A percentile compares a stretch with the other conserved stretches of the same genome.
Conservation (phyloP, 64 coral and sea anemone species). For the Montipora foliosa region DNA sequence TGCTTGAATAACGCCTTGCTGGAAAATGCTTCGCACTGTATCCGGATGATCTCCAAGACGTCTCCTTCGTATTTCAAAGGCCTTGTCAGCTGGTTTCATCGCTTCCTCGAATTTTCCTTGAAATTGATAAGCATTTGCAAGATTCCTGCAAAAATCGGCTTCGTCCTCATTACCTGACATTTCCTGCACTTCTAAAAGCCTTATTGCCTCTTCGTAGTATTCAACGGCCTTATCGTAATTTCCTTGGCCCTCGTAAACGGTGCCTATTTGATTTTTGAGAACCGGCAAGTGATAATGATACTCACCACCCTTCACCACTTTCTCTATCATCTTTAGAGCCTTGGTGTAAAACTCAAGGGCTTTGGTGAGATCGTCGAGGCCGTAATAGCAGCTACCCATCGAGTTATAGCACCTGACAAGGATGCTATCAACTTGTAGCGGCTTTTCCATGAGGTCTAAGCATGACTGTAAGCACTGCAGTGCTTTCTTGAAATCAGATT, state of each 20-base stretch:
- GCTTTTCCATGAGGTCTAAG: no score
- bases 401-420: constrained; percentile 40
- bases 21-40: constrained; percentile 45
- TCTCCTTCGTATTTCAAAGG: not conserved
- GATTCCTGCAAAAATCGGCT: constrained; percentile 6
- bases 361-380: not conserved
- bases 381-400: constrained; percentile 43
- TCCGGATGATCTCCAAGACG: constrained; percentile 20
- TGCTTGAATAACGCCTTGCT: not conserved
- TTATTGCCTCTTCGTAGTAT: constrained; percentile 43
- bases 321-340: not conserved
- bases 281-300: constrained; percentile 35
- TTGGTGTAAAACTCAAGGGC: constrained; percentile 20
- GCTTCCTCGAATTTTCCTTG: no score
- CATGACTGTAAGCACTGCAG: no score
- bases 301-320: not conserved
- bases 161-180: constrained; percentile 2
- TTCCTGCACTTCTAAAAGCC: constrained; percentile 28
- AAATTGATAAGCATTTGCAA: constrained; percentile 5
- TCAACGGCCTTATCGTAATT: not conserved
- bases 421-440: no score
- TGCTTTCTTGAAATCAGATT: no score
- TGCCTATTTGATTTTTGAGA: constrained; percentile 35
- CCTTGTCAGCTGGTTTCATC: no score
- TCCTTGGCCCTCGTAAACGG: not conserved